Evolutionary conservation across 1,140 invertebrate species (phyloP).

Genomic region (Grapholita molesta): DNA sequence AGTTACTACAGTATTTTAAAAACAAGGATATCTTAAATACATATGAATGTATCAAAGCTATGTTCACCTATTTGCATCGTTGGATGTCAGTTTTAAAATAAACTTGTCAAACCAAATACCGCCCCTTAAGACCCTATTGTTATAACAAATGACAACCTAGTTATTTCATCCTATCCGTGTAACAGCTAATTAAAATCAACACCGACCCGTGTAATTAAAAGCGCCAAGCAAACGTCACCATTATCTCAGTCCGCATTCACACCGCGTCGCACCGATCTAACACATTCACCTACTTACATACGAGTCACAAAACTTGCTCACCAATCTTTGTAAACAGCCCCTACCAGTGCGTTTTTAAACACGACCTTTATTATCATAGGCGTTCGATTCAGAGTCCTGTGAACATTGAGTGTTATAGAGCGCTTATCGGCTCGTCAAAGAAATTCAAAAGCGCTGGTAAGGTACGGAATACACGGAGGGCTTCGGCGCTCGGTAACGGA

Average conservation of each 20-base stretch:
- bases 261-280: constrained; percentile 67
- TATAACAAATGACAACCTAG: background rate
- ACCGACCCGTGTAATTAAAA: background rate
- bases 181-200: constrained; percentile 15
- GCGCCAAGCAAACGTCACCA: constrained; percentile 51
- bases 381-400: background rate
- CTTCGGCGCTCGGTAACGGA: too few relatives aligned
- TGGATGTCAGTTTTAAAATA: background rate
- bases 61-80: too few relatives aligned
- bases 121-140: background rate
- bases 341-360: background rate
- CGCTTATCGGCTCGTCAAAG: background rate
- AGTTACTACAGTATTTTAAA: too few relatives aligned
- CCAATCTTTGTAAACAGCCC: constrained; percentile 50
- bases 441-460: background rate
- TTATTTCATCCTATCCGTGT: background rate
- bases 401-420: background rate
- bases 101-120: background rate
- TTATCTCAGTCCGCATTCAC: constrained; percentile 54
- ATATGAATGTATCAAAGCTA: too few relatives aligned
- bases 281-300: constrained; percentile 75
- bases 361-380: background rate
- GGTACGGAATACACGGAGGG: constrained; percentile 11
- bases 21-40: too few relatives aligned
- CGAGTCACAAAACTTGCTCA: constrained; percentile 71